A percentile compares a stretch with the other conserved stretches of the same genome.
Conservation (phyloP, 23 tunicate genomes). For the Botrylloides violaceus region DNA sequence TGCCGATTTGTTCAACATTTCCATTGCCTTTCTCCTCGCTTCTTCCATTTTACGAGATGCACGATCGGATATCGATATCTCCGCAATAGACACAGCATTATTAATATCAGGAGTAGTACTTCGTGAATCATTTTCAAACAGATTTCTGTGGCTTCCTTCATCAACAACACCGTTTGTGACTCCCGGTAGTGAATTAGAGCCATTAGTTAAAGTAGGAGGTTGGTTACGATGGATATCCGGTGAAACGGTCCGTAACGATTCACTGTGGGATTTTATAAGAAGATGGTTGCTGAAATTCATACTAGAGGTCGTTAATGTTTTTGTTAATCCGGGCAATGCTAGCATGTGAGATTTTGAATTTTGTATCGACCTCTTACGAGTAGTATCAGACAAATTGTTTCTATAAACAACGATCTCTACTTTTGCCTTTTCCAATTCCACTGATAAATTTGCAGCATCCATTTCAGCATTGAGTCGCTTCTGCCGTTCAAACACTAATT, state of each 20-base stretch:
- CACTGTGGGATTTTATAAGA: neutral
- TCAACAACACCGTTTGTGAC: neutral
- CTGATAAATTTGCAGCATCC: conserved; percentile 12
- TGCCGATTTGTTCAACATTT: neutral
- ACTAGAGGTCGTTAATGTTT: neutral
- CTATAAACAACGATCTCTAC: conserved; percentile 13
- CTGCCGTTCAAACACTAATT: conserved; percentile 11
- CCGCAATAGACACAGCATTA: neutral
- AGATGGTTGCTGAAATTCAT: neutral
- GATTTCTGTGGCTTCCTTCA: neutral
- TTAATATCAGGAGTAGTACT: neutral
- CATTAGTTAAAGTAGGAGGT: neutral
- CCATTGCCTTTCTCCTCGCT: conserved; percentile 15
- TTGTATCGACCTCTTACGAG: neutral
- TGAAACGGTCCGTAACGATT: neutral
- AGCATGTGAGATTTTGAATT: neutral
- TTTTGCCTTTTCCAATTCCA: conserved; percentile 26
- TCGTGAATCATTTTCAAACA: neutral
- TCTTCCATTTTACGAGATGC: conserved; percentile 20
- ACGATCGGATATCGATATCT: neutral
- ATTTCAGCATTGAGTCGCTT: conserved; percentile 14
- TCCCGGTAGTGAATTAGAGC: neutral
- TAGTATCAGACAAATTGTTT: neutral
- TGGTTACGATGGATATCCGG: neutral
- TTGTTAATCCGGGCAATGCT: neutral